A percentile compares a stretch with the other conserved stretches of the same genome.
Evolutionary conservation across 2,888 invertebrate genomes (phyloP).

Genomic region (Chesias legatella): DNA sequence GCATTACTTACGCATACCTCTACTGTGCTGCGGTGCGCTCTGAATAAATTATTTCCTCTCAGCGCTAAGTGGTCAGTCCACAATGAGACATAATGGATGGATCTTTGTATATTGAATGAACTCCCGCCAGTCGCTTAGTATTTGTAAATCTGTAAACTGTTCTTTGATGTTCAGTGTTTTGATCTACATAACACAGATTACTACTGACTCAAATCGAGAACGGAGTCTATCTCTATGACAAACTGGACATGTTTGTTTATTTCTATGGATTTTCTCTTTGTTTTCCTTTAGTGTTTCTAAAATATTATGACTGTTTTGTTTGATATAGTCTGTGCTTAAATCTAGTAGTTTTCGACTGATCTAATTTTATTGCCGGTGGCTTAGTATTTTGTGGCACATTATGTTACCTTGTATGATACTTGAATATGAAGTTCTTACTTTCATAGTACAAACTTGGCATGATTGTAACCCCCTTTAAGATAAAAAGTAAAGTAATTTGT

Average conservation of each 20-base stretch:
- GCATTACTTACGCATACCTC: not conserved
- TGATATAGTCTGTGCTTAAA: no score
- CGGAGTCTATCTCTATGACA: no score
- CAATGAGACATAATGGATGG: slow-evolving; percentile 69
- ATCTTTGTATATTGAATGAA: slow-evolving; percentile 61
- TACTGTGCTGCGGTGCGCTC: slow-evolving; percentile 38
- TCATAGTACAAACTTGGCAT: no score
- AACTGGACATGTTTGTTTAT: slow-evolving; percentile 2
- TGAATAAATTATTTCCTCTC: slow-evolving; percentile 74
- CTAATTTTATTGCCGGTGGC: no score
- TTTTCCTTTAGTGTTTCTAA: no score
- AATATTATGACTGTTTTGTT: no score
- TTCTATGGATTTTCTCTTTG: slow-evolving; percentile 1
- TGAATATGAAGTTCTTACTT: no score
- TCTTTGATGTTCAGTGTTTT: slow-evolving; percentile 51
- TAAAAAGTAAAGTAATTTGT: no score
- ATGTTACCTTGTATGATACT: no score
- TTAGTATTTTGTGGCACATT: no score
- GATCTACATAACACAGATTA: slow-evolving; percentile 46
- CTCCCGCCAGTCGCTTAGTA: slow-evolving; percentile 44
- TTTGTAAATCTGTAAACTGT: slow-evolving; percentile 43
- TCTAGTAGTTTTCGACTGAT: no score
- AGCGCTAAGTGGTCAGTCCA: slow-evolving; percentile 64
- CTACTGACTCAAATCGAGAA: slow-evolving; percentile 24
- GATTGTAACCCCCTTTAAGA: no score